phyloP scores from a whole-genome alignment of 2,888 invertebrate genomes.

The Ormyrus nitidulus region DNA sequence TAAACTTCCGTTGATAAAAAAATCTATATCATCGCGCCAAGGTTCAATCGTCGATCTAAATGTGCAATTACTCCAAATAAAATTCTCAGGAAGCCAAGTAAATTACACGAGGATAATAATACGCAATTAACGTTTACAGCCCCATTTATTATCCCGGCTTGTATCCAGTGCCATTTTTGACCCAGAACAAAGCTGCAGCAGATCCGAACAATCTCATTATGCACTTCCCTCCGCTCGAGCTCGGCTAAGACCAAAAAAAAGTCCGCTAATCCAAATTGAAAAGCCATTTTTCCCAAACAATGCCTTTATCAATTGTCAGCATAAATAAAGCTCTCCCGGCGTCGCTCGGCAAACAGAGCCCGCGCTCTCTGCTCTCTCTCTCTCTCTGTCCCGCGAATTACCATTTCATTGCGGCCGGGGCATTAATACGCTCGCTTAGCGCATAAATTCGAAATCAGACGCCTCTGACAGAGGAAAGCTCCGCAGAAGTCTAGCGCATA shows the following conservation, averaged over 20 bases:
- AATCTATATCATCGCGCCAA: background rate
- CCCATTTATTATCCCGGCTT: too few species aligned
- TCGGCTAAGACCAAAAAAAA: background rate
- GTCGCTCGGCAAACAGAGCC: background rate
- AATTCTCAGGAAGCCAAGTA: too few species aligned
- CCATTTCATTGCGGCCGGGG: constrained; percentile 14
- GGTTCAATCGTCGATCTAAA: too few species aligned
- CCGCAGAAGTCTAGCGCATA: constrained; percentile 58
- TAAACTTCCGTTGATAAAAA: background rate
- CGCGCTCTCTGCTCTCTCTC: background rate
- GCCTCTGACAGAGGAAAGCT: constrained; percentile 47
- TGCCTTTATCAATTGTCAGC: constrained; percentile 12
- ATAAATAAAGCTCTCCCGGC: constrained; percentile 6
- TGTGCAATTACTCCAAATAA: too few species aligned
- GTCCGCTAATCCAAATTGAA: constrained; percentile 13
- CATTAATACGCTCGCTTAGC: constrained; percentile 30
- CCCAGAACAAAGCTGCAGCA: too few species aligned
- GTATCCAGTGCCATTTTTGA: too few species aligned
- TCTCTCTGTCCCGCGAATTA: constrained; percentile 10
- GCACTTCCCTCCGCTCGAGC: too few species aligned
- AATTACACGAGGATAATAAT: too few species aligned
- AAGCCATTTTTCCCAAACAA: background rate
- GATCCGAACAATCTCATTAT: too few species aligned
- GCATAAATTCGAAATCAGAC: constrained; percentile 49
- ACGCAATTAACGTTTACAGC: too few species aligned